phyloP scores from a whole-genome alignment of 1,140 invertebrate species.

The Globodera ellingtonae region DNA sequence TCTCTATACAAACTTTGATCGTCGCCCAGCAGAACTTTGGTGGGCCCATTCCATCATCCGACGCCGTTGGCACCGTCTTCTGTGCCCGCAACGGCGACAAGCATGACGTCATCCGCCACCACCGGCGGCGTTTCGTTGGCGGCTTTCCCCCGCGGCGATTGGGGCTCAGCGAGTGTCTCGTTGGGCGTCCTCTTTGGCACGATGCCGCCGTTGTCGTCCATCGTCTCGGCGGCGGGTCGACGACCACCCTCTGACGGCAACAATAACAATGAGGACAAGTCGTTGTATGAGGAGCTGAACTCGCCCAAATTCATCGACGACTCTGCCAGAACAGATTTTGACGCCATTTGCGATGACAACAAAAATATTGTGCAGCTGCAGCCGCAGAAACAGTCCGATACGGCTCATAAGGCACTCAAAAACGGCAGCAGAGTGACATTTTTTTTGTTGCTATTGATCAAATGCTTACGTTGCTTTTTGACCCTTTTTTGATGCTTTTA shows the following conservation, averaged over 20 bases:
- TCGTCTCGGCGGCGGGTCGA: too few species aligned
- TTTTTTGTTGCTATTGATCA: too few species aligned
- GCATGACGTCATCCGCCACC: background rate
- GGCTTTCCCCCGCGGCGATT: constrained; percentile 41
- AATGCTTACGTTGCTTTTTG: background rate
- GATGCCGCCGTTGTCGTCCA: constrained; percentile 32
- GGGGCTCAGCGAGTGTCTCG: background rate
- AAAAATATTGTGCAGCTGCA: too few species aligned
- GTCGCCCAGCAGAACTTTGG: constrained; percentile 33
- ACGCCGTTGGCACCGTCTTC: background rate
- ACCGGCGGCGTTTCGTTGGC: constrained; percentile 48
- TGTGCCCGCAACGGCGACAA: background rate
- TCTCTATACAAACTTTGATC: background rate
- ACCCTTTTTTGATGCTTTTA: background rate
- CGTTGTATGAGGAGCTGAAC: constrained; percentile 46
- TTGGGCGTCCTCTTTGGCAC: constrained; percentile 31
- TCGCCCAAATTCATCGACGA: constrained; percentile 13
- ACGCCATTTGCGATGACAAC: too few species aligned
- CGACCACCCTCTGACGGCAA: constrained; percentile 29
- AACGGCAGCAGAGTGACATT: background rate
- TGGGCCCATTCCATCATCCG: constrained; percentile 25
- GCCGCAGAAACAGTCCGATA: background rate
- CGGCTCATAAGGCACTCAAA: background rate
- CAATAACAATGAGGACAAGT: constrained; percentile 24
- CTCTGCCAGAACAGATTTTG: background rate